Evolutionary conservation across 2,888 invertebrate genomes (phyloP).

Genomic region (Drosophila longiperda): DNA sequence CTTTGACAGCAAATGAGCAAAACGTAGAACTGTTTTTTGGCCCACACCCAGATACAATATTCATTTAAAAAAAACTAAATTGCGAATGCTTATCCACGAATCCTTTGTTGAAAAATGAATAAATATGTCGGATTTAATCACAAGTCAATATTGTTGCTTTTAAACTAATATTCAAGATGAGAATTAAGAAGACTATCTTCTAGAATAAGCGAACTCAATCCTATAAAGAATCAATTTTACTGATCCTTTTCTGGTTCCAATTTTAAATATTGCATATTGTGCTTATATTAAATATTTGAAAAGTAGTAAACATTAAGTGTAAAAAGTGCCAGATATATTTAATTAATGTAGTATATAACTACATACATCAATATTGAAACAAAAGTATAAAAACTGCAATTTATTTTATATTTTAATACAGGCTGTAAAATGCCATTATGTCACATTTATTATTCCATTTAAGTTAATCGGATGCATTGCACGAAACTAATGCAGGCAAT

Average conservation of each 20-base stretch:
- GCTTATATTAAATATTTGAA: background rate
- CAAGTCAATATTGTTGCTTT: background rate
- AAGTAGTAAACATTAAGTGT: background rate
- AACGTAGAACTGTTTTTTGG: background rate
- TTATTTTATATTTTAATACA: background rate
- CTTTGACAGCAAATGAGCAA: constrained; percentile 11
- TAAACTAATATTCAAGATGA: background rate
- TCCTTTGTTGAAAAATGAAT: background rate
- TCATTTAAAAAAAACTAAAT: background rate
- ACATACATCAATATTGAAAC: background rate
- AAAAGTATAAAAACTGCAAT: background rate
- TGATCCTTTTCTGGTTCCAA: background rate
- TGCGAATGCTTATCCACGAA: background rate
- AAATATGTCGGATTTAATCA: background rate
- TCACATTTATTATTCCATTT: background rate
- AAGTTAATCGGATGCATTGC: background rate
- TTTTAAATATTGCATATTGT: background rate
- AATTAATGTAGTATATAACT: background rate
- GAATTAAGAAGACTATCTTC: background rate
- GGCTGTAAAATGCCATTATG: background rate
- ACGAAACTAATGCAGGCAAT: constrained; percentile 19
- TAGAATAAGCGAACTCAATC: background rate
- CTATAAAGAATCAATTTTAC: no score
- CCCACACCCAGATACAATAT: background rate
- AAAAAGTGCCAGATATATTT: background rate